Base-by-base conservation (phyloP, 1,140 invertebrate genomes). In the Agrypnia vestita region DNA sequence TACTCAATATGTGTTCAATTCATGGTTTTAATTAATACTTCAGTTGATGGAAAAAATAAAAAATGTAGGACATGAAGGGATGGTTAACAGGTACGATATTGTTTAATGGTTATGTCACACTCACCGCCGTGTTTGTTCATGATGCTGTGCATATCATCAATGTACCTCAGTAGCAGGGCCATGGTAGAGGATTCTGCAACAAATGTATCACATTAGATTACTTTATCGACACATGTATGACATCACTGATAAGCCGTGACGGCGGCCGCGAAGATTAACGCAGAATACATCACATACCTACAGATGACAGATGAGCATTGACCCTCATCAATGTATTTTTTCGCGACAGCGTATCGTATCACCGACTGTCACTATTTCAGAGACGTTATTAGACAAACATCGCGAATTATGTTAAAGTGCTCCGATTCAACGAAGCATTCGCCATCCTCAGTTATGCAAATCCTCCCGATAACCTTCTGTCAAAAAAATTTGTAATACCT, bases 131-230 rank as follows among this genome's bases (percentile, higher is more conserved):
- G 85, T 87, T 90, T 90, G 85, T 92, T 90, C 86, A 92, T 87
- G 84, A 92, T 91, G 86, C 90, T 90, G 86, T 91, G 91, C 87
- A 92, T 90, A 87, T 87, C 90, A 85, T 92, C 91, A 85, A 92
- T 90, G 84, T 91, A 92, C 83, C 91, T 90, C 89, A 92, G 91
- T 88, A 92, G 87, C 87, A 92, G 90, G 86, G 91, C 91, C 91
- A 92, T 92, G 85, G 85, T 86, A 86, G 83, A 82, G 82, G 84
- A 84, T 78, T 83, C 82, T 83, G 82, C n/a, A 81, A 83, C 19
- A 73, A 76, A 21, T 21, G 55, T 59, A 74, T 44, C 10, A 12
- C 25, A 35, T 74, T 56, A 67, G 62, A 77, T 9, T n/a, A 9
- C 12, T 67, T 25, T 43, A 44, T 59, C 56, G 17, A n/a, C 62